These are phyloP conservation scores for Lucilia sericata DNA, from an alignment of 1,140 invertebrate genomes.

Conservation along the genomic window DNA sequence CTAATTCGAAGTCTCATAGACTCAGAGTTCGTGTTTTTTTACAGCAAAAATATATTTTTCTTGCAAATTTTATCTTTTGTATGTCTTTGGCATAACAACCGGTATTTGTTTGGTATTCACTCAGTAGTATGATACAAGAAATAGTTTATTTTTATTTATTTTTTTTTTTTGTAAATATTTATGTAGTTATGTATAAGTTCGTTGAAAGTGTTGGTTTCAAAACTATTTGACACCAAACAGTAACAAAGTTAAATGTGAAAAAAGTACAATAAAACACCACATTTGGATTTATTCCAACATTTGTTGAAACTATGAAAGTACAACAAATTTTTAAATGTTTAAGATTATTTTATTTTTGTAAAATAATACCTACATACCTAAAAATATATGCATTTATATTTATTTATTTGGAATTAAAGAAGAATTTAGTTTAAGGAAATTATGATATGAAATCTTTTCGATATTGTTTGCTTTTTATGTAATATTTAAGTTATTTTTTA, in stretches of 20 bases:
- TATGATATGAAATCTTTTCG: too few species aligned
- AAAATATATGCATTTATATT: too few species aligned
- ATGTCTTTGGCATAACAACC: slow-evolving; percentile 13
- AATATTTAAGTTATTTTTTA: too few species aligned
- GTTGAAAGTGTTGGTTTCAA: slow-evolving; percentile 18
- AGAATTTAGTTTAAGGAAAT: too few species aligned
- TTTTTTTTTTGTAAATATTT: slow-evolving; percentile 2
- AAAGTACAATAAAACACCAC: background rate
- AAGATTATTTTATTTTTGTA: background rate
- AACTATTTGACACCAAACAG: slow-evolving; percentile 29
- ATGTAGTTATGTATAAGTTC: background rate
- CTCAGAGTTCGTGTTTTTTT: too few species aligned
- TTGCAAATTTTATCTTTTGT: slow-evolving; percentile 2
- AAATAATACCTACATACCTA: too few species aligned
- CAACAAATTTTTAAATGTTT: background rate
- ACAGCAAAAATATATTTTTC: background rate
- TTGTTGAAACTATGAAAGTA: background rate
- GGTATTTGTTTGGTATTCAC: background rate
- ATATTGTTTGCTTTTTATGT: too few species aligned
- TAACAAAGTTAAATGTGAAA: background rate
- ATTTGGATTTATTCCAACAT: background rate
- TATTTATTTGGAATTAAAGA: too few species aligned
- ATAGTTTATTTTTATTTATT: too few species aligned
- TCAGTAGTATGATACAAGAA: background rate
- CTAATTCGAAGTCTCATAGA: too few species aligned